Evolutionary conservation across 2,888 invertebrate genomes (phyloP), one percentile per base, ranked within the genome.

Genomic region (Cantharis nigra): DNA sequence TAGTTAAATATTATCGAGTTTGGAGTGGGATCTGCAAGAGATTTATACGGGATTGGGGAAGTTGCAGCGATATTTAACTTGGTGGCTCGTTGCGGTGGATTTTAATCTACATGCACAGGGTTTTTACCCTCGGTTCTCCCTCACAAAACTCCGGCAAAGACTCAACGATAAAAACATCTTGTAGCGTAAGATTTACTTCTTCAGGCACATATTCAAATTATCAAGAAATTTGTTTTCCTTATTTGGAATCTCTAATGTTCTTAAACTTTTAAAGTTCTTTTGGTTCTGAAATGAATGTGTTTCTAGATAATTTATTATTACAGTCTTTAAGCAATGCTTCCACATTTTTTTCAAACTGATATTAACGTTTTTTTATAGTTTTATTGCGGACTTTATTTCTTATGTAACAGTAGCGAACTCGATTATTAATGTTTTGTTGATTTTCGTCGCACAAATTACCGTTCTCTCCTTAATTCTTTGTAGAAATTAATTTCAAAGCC

Each of bases 171-270:
- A 89, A 89, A 89, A 89, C 89, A 89, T 89, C 89, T 89, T 89
- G 89, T 89, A 88, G 86, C 87, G 85, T 83, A 87, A 89, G 88
- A 89, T 88, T 89, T 89, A 89, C 88, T 89, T 87, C 88, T 87
- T 85, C 87, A 85, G 86, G 87, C 89, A 89, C 89, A 89, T 89
- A 89, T 89, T 89, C 89, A 89, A 89, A 89, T 89, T 89, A 89
- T 89, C 89, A 89, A 87, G 87, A 85, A 89, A 89, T 89, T 89
- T 89, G 89, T 89, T 89, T 89, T 88, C 87, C 88, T 88, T 87
- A 87, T 87, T 87, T 85, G 83, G 83, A 82, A 86, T 86, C 84
- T 86, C 86, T 85, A 86, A 86, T 85, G 85, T 86, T 86, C 83
- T 83, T 81, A 82, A 83, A 83, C 82, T 83, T 83, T 83, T 83